Evolutionary conservation across 2,888 invertebrate genomes (phyloP), one percentile per base, ranked within the genome.

Genomic region (Dasysyrphus albostriatus): DNA sequence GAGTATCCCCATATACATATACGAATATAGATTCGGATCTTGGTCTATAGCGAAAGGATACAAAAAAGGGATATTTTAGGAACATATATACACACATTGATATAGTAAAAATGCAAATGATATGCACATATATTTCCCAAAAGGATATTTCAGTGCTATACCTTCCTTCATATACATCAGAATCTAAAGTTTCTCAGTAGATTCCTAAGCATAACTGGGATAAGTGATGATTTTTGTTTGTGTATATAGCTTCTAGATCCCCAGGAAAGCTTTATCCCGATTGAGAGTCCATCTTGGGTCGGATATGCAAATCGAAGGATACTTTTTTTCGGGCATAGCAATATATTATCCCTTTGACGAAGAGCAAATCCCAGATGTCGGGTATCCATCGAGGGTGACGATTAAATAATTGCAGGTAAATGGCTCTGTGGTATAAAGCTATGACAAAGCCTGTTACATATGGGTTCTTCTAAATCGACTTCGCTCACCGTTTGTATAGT

Each of bases 331-430:
- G 87, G 74, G 83, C 83, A 78, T 16, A 74, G 72, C 75, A 83
- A 87, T 87, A 78, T 70, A 83, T 87, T 87, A 87, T 87, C 87
- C 87, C 78, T 87, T 87, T 87, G 87, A 87, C 78, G 87, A 78
- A 83, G 67, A 82, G 83, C 83, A 87, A 83, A 75, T 87, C 83
- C 87, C 87, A 87, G 87, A 87, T 87, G 87, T 78, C 75, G 78
- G 87, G 78, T 83, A 87, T 83, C 87, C 87, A 83, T 67, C 78
- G 74, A 87, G 87, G 78, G 87, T 79, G 87, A 87, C 87, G 87
- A 87, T 87, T 83, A 83, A 87, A 87, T 87, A 83, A 87, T 87
- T 87, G 83, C 87, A 87, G 87, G 87, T 87, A 87, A 87, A 83
- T 79, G 87, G 69, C 29, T 44, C 29, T 75, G 83, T 67, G 37